Conservation (phyloP, 2,888 invertebrate genomes). For the Blastobasis adustella region DNA sequence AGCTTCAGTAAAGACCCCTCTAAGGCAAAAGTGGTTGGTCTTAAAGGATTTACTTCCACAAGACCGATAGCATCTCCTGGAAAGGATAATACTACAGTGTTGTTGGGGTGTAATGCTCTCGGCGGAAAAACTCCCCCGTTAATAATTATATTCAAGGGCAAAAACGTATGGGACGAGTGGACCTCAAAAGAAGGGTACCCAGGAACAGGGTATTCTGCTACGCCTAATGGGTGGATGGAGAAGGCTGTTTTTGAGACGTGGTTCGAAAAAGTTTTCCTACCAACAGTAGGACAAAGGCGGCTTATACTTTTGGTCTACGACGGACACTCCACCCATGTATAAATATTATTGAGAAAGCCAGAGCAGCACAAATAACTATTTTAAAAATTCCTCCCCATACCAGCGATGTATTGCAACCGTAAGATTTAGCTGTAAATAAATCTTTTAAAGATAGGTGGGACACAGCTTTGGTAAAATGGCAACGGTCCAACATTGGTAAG, state of each 20-base stretch:
- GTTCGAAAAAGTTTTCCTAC: constrained; percentile 11
- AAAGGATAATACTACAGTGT: constrained; percentile 19
- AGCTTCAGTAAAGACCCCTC: constrained; percentile 11
- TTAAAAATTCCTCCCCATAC: constrained; percentile 21
- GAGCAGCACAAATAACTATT: constrained; percentile 13
- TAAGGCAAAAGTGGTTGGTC: constrained; percentile 19
- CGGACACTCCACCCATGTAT: constrained; percentile 22
- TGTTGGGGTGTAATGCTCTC: constrained; percentile 15
- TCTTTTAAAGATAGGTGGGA: constrained; percentile 24
- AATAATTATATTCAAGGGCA: constrained; percentile 22
- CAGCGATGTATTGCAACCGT: constrained; percentile 16
- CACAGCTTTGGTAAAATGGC: constrained; percentile 19
- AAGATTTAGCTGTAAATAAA: constrained; percentile 22
- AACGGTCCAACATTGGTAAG: constrained; percentile 17
- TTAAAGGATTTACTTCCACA: constrained; percentile 14
- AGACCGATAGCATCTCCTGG: constrained; percentile 19
- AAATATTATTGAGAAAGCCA: constrained; percentile 18
- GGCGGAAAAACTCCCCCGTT: constrained; percentile 22
- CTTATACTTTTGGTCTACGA: constrained; percentile 24
- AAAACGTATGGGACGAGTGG: constrained; percentile 19
- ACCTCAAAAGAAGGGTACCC: constrained; percentile 12
- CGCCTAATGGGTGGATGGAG: constrained; percentile 30
- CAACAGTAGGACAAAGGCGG: constrained; percentile 12
- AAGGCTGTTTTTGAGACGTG: constrained; percentile 18
- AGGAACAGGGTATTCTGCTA: constrained; percentile 17